Conservation (phyloP, 2,888 invertebrate species). For the Melikaiella ostensackeni region DNA sequence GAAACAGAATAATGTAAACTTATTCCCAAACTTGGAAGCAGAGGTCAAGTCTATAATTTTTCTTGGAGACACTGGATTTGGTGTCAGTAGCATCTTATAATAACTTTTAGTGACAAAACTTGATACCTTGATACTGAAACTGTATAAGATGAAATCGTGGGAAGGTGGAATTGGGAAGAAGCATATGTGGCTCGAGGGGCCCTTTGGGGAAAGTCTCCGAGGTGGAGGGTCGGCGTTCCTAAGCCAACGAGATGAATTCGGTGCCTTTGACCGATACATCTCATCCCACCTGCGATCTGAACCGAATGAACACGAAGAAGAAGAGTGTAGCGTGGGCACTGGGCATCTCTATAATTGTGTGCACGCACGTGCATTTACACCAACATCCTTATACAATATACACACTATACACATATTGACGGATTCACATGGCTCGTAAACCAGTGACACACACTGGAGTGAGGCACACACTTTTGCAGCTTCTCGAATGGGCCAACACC, state of each 20-base stretch:
- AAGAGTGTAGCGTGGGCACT: constrained; percentile 4
- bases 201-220: constrained; percentile 52
- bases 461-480: constrained; percentile 48
- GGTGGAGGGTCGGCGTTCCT: constrained; percentile 53
- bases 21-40: background rate
- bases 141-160: constrained; percentile 19
- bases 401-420: constrained; percentile 15
- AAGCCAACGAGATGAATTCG: constrained; percentile 52
- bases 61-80: constrained; percentile 15
- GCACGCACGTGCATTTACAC: constrained; percentile 26
- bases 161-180: constrained; percentile 24
- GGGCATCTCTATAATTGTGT: constrained; percentile 22
- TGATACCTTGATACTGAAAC: background rate
- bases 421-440: constrained; percentile 29
- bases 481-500: constrained; percentile 55
- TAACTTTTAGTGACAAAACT: constrained; percentile 22
- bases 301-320: constrained; percentile 20
- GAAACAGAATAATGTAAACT: background rate
- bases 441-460: constrained; percentile 18
- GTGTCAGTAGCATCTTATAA: constrained; percentile 9
- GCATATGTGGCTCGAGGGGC: constrained; percentile 49
- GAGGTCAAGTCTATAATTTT: constrained; percentile 11
- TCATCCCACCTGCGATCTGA: background rate
- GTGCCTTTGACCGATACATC: constrained; percentile 49
- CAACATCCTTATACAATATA: background rate